These are phyloP conservation scores for Anthrax anthrax DNA, from an alignment of 2,888 invertebrate genomes.

Conservation along the genomic window DNA sequence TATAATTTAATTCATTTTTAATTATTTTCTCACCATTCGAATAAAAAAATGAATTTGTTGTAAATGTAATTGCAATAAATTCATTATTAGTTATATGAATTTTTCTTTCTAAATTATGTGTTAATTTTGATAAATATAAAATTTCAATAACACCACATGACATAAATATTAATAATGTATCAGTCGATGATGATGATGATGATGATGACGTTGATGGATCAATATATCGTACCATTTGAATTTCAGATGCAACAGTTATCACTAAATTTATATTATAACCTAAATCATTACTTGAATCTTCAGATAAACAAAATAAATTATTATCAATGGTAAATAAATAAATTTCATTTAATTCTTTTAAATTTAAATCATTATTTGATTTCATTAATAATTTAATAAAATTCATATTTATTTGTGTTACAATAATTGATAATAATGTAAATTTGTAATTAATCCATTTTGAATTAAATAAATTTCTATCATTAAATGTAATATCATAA, in stretches of 20 bases:
- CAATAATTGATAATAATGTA: constrained; percentile 19
- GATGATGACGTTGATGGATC: no score
- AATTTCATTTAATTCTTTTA: constrained; percentile 12
- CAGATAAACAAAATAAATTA: constrained; percentile 21
- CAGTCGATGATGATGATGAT: not conserved
- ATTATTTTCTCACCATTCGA: constrained; percentile 22
- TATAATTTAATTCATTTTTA: constrained; percentile 20
- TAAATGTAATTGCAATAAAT: not conserved
- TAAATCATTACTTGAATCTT: constrained; percentile 7
- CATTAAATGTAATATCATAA: constrained; percentile 27
- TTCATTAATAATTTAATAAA: constrained; percentile 17
- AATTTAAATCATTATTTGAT: constrained; percentile 12
- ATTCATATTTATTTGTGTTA: constrained; percentile 16
- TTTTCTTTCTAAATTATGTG: constrained; percentile 14
- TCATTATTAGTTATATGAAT: not conserved
- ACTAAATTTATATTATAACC: constrained; percentile 5
- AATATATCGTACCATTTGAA: not conserved
- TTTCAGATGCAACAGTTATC: constrained; percentile 4
- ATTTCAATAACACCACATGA: constrained; percentile 27
- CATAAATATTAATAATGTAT: constrained; percentile 22
- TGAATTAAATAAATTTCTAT: constrained; percentile 24
- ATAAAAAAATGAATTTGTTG: constrained; percentile 6
- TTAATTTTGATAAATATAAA: constrained; percentile 22
- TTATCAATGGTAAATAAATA: constrained; percentile 26
- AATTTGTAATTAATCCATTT: constrained; percentile 23